Base-by-base conservation (phyloP, 1,140 invertebrate species). In the Lepidostoma basale region DNA sequence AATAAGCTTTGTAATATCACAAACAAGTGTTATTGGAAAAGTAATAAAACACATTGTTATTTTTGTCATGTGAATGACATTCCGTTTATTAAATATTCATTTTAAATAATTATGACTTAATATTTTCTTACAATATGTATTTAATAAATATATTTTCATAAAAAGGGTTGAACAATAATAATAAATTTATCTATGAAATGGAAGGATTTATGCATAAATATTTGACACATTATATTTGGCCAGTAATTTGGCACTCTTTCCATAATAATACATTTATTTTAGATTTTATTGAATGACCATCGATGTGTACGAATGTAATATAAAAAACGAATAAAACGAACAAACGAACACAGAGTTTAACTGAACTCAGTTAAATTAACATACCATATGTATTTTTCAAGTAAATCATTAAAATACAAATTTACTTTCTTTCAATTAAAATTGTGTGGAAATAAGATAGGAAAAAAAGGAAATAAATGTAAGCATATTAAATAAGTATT, bases 61-160 rank as follows among this genome's bases (percentile, higher is more conserved):
- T 68, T 71, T 62, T 49, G 70, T 72, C 52, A 68, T 67, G 45
- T 62, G 18, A 14, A 67, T 66, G 67, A 72, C 70, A 63, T 66
- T 72, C 67, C 40, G 25, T 72, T 72, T 72, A 72, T 72, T 72
- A 68, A 68, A 68, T 64, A 65, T 60, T 64, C 62, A 68, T 68
- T 59, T 68, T 68, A 54, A 66, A 72, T 72, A 66, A 69, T 68
- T 72, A 68, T 58, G 49, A 68, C 64, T 72, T 72, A 68, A 68
- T 72, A 62, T 56, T 62, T 56, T 63, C 70, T 68, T 72, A 72
- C 67, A 59, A n/a, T 68, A n/a, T n/a, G n/a, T n/a, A 68, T 54
- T 72, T 42, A 62, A 45, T 72, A 72, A 65, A 60, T 69, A 59
- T 40, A 68, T 59, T 62, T 54, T 62, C 56, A 68, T 72, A 45